Evolutionary conservation across 2,888 invertebrate genomes (phyloP), one percentile per base, ranked within the genome.

Genomic region (Cepaea hortensis): DNA sequence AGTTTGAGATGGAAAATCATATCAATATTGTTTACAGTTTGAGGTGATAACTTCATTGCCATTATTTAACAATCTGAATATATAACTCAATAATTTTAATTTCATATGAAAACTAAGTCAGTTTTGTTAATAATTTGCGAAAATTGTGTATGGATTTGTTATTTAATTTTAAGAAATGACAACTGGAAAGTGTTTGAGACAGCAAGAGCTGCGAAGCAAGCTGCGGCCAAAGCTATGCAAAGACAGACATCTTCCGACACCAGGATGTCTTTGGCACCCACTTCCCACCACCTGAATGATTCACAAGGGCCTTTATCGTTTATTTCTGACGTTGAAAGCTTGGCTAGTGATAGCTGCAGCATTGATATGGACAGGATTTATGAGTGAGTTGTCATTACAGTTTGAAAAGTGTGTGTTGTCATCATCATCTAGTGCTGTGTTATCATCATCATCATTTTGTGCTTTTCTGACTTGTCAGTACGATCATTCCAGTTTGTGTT

Each of bases 131-230:
- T 11, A 55, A 11, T 55, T 55, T 55, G 7, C 0, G 6, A 55
- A 55, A 55, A 55, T 55, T 9, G 55, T 11, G 6, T 3, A 55
- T 55, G 55, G 6, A 55, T 55, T 55, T 55, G 11, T 55, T 55
- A n/a, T 79, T 61, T 79, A 20, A 62, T 79, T 94, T 94, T 0
- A 95, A 97, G 97, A 92, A 96, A 96, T 87, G 96, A 97, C 91
- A 98, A 97, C 95, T 97, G 97, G 94, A 97, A 97, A 94, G 97
- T 98, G 87, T 98, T 98, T 94, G 98, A 98, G 93, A 98, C 98
- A 2, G 98, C 98, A 2, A 91, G 91, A 84, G 92, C 91, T 50
- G 92, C 91, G 1, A 91, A 90, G 87, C 91, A 90, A 85, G 89
- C 90, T 15, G 87, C 81, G n/a, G 73, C 88, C 68, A 87, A 87